Evolutionary conservation across 2,113 vertebrate species (phyloP), one percentile per base, ranked within the genome.

Genomic region (Corythaixoides concolor): DNA sequence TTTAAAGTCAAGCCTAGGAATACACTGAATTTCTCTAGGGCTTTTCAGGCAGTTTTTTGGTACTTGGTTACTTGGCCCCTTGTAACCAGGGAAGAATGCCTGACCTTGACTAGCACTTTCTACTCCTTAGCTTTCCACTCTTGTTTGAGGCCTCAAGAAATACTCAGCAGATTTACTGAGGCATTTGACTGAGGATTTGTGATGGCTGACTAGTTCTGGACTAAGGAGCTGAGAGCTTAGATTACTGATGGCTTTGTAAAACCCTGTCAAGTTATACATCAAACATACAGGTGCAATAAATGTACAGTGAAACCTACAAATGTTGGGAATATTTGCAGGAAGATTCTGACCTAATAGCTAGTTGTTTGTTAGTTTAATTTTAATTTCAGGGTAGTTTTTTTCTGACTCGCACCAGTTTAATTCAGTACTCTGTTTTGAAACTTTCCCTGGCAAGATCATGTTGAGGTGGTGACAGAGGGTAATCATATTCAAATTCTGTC

Each of bases 71-170:
- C 39, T 63, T 84, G 21, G 11, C 64, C 23, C 41, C 11, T 79
- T 94, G 67, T 83, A 95, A 90, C 41, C 23, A 64, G 76, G 64
- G 35, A 92, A 93, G 41, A 95, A 87, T 82, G 63, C 15, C 18
- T 68, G 80, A 88, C 55, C n/a, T 68, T 66, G 72, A 88, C 43
- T 41, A 70, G 23, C 35, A 53, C 20, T 91, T 74, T 68, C 33
- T 93, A 66, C 37, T 95, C 62, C 33, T 76, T 82, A 75, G 27
- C 15, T 60, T 89, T 88, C 32, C 49, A 24, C 52, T 97, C 50
- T 41, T 60, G 22, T 82, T 72, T 50, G 58, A 89, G 97, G 84
- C 49, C 84, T 91, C 74, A 84, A 94, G 72, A 90, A 93, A 69
- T 60, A 72, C 79, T 94, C 68, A 89, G 59, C 33, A 85, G 45